Evolutionary conservation across 2,113 vertebrate species (phyloP).

Genomic region (Hyla sarda): DNA sequence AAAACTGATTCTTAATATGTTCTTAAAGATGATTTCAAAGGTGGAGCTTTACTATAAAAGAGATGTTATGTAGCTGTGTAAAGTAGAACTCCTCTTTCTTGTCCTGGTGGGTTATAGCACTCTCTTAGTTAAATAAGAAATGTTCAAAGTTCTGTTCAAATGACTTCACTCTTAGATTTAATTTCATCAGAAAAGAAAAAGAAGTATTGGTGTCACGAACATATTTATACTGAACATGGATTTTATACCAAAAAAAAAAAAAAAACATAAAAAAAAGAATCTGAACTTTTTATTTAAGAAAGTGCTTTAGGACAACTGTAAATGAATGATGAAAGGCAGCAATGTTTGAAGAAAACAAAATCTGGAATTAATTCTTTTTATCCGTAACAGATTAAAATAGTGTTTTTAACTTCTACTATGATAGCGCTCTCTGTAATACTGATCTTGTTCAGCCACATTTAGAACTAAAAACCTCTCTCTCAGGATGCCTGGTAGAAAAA

Average conservation of each 20-base stretch:
- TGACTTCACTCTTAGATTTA: background rate
- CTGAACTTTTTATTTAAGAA: conserved; percentile 41
- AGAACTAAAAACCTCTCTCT: conserved; percentile 27
- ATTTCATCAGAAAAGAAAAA: conserved; percentile 8
- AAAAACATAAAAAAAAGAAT: conserved; percentile 8
- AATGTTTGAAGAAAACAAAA: conserved; percentile 49
- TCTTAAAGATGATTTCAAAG: background rate
- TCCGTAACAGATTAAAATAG: conserved; percentile 45
- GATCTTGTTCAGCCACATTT: conserved; percentile 42
- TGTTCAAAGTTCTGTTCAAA: background rate
- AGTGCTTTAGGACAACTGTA: conserved; percentile 51
- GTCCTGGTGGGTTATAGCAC: background rate
- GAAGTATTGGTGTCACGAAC: conserved; percentile 20
- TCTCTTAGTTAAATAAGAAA: background rate
- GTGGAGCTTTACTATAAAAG: background rate
- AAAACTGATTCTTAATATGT: background rate
- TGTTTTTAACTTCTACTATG: conserved; percentile 27
- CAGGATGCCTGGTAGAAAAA: conserved; percentile 48
- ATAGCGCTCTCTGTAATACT: conserved; percentile 25
- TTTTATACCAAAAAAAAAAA: conserved; percentile 21
- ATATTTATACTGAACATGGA: conserved; percentile 30
- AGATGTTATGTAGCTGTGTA: background rate
- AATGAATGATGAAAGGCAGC: conserved; percentile 49
- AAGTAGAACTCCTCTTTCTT: background rate
- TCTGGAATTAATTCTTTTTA: conserved; percentile 50